Percentiles rank a stretch among this genome's conserved stretches.
Conservation (phyloP, 2,888 invertebrate species). For the Mythimna ferrago region DNA sequence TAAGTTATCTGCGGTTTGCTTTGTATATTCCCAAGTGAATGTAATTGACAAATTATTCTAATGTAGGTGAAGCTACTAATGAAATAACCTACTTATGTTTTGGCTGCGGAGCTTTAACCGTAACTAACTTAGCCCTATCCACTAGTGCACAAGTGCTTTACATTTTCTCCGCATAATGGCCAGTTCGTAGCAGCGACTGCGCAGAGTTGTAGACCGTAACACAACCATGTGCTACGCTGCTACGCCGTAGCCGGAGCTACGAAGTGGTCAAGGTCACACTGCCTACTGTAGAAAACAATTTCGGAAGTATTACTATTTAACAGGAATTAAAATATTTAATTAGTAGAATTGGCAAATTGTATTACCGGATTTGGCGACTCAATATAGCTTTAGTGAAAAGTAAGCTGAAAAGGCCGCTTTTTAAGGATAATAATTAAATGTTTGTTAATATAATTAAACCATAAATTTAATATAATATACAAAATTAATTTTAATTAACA, state of each 20-base stretch:
- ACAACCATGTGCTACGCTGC: constrained; percentile 29
- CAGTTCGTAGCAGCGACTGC: constrained; percentile 26
- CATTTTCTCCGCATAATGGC: constrained; percentile 26
- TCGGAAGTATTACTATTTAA: neutral
- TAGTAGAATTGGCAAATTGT: neutral
- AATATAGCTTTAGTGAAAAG: neutral
- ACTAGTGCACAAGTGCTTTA: neutral
- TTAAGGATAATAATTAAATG: no score
- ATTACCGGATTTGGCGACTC: neutral
- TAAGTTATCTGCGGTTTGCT: constrained; percentile 58
- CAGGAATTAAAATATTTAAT: constrained; percentile 1
- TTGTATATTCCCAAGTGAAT: constrained; percentile 56
- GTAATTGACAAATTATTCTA: constrained; percentile 58
- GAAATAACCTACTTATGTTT: constrained; percentile 16
- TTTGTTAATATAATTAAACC: no score
- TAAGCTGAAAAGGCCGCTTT: no score
- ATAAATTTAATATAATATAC: no score
- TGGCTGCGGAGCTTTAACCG: constrained; percentile 15
- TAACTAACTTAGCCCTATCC: constrained; percentile 4
- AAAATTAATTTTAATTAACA: no score
- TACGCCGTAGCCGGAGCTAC: constrained; percentile 43
- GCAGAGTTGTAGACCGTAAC: constrained; percentile 31
- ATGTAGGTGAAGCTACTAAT: constrained; percentile 41
- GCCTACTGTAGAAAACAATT: constrained; percentile 7
- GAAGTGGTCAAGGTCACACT: constrained; percentile 15